Base-by-base conservation (phyloP, 2,888 invertebrate genomes). In the Carterocephalus palaemon region DNA sequence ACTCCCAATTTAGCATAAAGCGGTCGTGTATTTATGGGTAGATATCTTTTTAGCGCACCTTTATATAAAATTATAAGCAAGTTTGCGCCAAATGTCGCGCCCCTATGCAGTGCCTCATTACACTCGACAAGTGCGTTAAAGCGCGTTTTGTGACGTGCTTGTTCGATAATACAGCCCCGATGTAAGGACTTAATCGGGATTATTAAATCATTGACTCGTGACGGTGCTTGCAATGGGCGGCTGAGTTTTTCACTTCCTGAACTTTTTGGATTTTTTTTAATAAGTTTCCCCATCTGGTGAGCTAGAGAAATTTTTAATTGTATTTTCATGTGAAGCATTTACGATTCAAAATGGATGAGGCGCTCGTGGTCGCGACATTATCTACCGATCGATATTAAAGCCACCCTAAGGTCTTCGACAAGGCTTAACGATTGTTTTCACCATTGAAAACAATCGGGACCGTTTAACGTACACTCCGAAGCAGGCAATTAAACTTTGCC, bases 41-140 rank as follows among this genome's bases (percentile, higher is more conserved):
- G 28, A n/a, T n/a, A n/a, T n/a, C n/a, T 28, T 13, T 28, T 28
- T n/a, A 28, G n/a, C 7, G 9, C 32, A 32, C 20, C 19, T 38
- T 38, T 2, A 20, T 9, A 20, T 19, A 4, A 19, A 28, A 28
- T 10, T 38, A 38, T 38, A 38, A n/a, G 26, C 28, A 9, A 28
- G 19, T 31, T 31, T 38, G 38, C 28, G 38, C 38, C 38, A 38
- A 38, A 38, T 38, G 38, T 38, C 38, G 38, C 38, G 20, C 38
- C 38, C 38, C 38, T 38, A 38, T 28, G 38, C 38, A 23, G 67
- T 67, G 69, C 65, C 75, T 78, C 78, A 75, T 77, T 77, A 78
- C 68, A 56, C 62, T 56, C 58, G 53, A 59, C 73, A 60, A 71
- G 75, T 76, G 74, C 71, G 63, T 75, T 74, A 75, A 76, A 77